These are phyloP conservation scores for Panopea generosa DNA, from an alignment of 2,888 invertebrate genomes.

Conservation along the genomic window DNA sequence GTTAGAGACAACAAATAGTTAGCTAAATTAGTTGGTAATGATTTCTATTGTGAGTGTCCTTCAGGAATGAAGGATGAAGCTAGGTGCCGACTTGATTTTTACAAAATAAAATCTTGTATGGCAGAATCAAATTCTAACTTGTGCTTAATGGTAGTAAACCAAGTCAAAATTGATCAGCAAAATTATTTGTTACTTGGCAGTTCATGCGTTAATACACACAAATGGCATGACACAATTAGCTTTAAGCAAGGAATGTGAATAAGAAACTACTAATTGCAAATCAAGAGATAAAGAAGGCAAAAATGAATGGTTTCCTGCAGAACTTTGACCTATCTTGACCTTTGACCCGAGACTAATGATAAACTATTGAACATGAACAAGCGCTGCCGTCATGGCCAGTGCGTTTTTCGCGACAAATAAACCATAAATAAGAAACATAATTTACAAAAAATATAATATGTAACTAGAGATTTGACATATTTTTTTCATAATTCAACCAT, in stretches of 20 bases:
- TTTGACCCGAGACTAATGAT: conserved; percentile 48
- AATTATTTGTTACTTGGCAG: conserved; percentile 24
- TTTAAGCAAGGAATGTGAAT: conserved; percentile 23
- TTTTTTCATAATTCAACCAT: conserved; percentile 13
- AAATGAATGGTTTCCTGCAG: conserved; percentile 36
- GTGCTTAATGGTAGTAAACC: no score
- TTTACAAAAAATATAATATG: conserved; percentile 64
- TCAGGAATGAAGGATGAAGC: background rate
- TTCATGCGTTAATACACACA: conserved; percentile 42
- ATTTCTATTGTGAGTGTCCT: background rate
- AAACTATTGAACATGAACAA: conserved; percentile 40
- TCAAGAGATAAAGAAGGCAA: conserved; percentile 43
- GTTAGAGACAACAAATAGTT: conserved; percentile 7
- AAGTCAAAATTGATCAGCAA: no score
- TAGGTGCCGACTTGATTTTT: background rate
- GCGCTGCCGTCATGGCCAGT: conserved; percentile 32
- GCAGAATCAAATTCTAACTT: no score
- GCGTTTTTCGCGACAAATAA: conserved; percentile 46
- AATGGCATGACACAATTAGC: conserved; percentile 33
- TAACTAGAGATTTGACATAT: conserved; percentile 50
- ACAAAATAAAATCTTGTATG: background rate
- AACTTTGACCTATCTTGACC: conserved; percentile 49
- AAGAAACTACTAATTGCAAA: conserved; percentile 26
- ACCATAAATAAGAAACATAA: conserved; percentile 69
- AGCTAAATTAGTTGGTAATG: conserved; percentile 1